Conservation (phyloP, 2,113 vertebrate species). For the Azemiops feae region DNA sequence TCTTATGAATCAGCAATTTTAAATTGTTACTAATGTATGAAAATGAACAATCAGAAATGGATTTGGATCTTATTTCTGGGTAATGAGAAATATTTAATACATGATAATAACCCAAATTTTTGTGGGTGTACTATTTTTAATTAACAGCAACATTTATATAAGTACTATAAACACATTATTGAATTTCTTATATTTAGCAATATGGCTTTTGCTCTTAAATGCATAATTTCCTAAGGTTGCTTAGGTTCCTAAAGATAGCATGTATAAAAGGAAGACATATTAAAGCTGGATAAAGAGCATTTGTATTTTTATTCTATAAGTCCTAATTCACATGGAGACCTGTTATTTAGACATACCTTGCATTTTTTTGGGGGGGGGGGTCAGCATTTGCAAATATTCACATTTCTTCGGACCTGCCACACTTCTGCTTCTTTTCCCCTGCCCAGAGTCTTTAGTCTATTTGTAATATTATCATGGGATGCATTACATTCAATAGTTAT, state of each 20-base stretch:
- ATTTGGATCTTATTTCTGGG: not conserved
- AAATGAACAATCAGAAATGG: not conserved
- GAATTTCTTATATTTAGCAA: not conserved
- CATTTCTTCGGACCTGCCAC: not conserved
- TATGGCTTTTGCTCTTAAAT: not conserved
- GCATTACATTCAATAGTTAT: not conserved
- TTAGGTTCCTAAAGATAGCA: not conserved
- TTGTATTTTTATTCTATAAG: not conserved
- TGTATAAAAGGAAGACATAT: not conserved
- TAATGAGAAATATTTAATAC: conserved; percentile 18
- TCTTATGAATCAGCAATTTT: not conserved
- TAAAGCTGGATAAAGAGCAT: not conserved
- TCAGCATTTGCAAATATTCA: not conserved
- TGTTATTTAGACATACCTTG: not conserved
- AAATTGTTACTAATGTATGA: not conserved
- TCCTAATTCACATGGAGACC: not conserved
- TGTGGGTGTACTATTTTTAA: not conserved
- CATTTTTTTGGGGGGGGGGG: not conserved
- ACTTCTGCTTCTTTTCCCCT: not conserved
- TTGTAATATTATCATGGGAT: not conserved
- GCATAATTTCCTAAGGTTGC: not conserved
- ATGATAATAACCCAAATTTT: conserved; percentile 13
- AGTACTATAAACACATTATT: not conserved
- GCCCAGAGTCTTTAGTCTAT: not conserved
- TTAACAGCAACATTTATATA: conserved; percentile 21